Conservation (phyloP, 2,797 vertebrate genomes). For the Phyllotis vaccarum region DNA sequence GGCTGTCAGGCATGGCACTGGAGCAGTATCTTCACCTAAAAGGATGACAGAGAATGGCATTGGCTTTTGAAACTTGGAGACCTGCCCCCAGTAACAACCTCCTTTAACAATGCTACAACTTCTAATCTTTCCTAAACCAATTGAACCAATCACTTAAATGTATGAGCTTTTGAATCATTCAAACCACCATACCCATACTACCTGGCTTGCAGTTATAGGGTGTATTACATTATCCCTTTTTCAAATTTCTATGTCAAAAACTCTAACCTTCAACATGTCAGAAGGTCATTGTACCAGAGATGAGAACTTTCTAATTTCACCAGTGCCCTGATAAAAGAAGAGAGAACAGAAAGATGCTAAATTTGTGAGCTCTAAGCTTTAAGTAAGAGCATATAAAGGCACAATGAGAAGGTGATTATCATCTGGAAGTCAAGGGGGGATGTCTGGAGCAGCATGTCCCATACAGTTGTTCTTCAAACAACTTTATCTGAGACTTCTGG, state of each 20-base stretch:
- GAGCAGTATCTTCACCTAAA: not conserved
- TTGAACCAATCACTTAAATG: not conserved
- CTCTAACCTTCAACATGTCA: not conserved
- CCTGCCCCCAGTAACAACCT: not conserved
- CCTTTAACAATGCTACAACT: not conserved
- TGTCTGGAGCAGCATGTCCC: not conserved
- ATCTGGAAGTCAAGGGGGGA: not conserved
- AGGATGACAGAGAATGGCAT: not conserved
- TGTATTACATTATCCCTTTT: not conserved
- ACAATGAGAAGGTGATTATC: not conserved
- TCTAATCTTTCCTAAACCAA: not conserved
- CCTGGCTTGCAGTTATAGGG: not conserved
- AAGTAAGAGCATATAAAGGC: not conserved
- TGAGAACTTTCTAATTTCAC: not conserved
- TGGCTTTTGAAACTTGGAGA: not conserved
- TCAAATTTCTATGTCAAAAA: not conserved
- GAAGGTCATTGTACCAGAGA: not conserved
- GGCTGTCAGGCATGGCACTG: not conserved
- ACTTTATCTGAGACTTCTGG: constrained; percentile 7
- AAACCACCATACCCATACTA: not conserved
- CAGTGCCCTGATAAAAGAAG: not conserved
- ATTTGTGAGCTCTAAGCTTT: not conserved
- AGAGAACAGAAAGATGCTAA: not conserved
- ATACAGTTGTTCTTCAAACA: not conserved
- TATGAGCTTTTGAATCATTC: not conserved